Base-by-base conservation (phyloP, 2,888 invertebrate genomes). In the Dryocosmus kuriphilus region DNA sequence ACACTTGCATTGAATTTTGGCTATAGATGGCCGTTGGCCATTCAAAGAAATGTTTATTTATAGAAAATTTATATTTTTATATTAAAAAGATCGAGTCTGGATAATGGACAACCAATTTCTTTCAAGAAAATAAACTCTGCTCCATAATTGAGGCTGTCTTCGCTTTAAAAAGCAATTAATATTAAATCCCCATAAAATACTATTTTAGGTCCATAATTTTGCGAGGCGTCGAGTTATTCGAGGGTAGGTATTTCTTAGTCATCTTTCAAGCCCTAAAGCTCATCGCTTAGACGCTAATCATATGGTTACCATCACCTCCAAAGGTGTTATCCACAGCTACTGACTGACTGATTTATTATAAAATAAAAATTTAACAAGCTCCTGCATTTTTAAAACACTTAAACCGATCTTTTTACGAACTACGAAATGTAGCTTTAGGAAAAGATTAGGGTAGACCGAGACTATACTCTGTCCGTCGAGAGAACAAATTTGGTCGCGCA, bases 281-380 rank as follows among this genome's bases (percentile, higher is more conserved):
- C 55, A 22, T 22, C n/a, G 19, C 55, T 35, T 32, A 63, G 63
- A 35, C 63, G 35, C 22, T 63, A 35, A 63, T 32, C 38, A 22
- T 63, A 63, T 22, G 63, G 22, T 35, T 22, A 38, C 35, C 35
- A 38, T 63, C 35, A 35, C 63, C 35, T 63, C 22, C 30, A 22
- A 63, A 63, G 35, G 63, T 63, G 63, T 63, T 63, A 63, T 63
- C 38, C 35, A 63, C 32, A 38, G 63, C 35, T 63, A 63, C 38
- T 22, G 63, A 63, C 63, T 35, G 63, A n/a, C 63, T 22, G 63
- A 63, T 63, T 63, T 63, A 63, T 35, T 35, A 35, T 63, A n/a
- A 35, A 14, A 35, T 63, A 63, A 32, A 63, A 63, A 63, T 63
- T 63, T 63, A 63, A 63, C 32, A 63, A 35, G 63, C 35, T 35